These are phyloP conservation scores for Stenichneumon culpator DNA, from an alignment of 2,888 invertebrate genomes.

Conservation along the genomic window DNA sequence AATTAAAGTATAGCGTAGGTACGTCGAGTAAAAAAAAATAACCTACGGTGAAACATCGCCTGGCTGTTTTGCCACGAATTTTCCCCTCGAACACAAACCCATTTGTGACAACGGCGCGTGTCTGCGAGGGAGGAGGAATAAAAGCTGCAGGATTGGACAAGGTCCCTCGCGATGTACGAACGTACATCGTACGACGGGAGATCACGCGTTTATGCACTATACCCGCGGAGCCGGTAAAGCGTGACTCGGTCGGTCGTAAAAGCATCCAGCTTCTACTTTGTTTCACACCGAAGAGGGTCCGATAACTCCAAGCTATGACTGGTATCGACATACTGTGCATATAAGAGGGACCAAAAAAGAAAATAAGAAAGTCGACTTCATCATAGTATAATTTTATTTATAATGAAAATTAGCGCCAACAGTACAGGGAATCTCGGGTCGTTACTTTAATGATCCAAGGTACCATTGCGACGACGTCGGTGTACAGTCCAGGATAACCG, in stretches of 20 bases:
- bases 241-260: constrained; percentile 29
- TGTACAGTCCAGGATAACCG: constrained; percentile 70
- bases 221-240: background rate
- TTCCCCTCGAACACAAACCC: background rate
- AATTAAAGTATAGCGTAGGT: background rate
- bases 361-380: background rate
- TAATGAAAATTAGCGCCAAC: constrained; percentile 67
- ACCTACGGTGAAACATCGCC: background rate
- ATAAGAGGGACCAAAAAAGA: background rate
- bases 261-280: constrained; percentile 28
- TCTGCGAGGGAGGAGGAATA: background rate
- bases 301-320: background rate
- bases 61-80: background rate
- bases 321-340: background rate
- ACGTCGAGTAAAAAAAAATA: background rate
- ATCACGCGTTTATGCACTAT: constrained; percentile 10
- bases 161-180: background rate
- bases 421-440: constrained; percentile 72
- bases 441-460: constrained; percentile 72
- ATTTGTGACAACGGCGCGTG: constrained; percentile 3
- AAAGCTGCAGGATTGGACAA: background rate
- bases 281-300: background rate
- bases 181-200: background rate
- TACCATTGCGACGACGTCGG: constrained; percentile 70
- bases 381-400: background rate